phyloP scores from a whole-genome alignment of 2,113 vertebrate species.

The Prolemur simus region DNA sequence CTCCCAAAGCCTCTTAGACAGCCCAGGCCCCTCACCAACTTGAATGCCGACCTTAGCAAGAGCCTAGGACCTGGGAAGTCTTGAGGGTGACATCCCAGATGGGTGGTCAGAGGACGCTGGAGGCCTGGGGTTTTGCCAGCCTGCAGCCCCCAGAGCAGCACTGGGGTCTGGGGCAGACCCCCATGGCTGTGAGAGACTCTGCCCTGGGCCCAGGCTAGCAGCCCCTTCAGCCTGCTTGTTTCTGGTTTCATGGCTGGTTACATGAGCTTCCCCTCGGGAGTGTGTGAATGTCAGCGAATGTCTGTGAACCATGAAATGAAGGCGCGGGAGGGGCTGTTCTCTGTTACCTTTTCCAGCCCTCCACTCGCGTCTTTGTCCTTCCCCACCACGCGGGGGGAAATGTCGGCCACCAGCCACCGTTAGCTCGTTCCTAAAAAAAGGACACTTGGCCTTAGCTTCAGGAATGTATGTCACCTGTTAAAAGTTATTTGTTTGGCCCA shows the following conservation, averaged over 20 bases:
- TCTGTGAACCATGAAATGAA: conserved; percentile 67
- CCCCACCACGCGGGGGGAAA: not conserved
- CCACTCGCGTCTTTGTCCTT: not conserved
- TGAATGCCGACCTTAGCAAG: not conserved
- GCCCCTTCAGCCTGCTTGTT: not conserved
- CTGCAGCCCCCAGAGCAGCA: not conserved
- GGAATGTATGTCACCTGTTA: not conserved
- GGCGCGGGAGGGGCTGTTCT: conserved; percentile 7
- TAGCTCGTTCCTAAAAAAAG: conserved; percentile 2
- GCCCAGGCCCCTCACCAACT: not conserved
- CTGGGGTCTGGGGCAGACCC: not conserved
- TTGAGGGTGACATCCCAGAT: not conserved
- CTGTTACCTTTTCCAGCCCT: conserved; percentile 24
- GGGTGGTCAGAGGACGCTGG: not conserved
- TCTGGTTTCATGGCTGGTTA: conserved; percentile 58
- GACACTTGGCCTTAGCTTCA: not conserved
- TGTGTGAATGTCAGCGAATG: conserved; percentile 58
- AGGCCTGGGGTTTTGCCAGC: not conserved
- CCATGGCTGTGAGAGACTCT: not conserved
- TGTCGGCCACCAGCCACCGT: not conserved
- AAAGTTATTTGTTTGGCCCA: conserved; percentile 33
- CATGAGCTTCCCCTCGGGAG: conserved; percentile 53
- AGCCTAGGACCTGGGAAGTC: not conserved
- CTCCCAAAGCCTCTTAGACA: not conserved
- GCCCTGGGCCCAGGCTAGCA: not conserved